A percentile compares a stretch with the other conserved stretches of the same genome.
Evolutionary conservation across 1,140 invertebrate genomes (phyloP).

Genomic region (Oedothorax gibbosus): DNA sequence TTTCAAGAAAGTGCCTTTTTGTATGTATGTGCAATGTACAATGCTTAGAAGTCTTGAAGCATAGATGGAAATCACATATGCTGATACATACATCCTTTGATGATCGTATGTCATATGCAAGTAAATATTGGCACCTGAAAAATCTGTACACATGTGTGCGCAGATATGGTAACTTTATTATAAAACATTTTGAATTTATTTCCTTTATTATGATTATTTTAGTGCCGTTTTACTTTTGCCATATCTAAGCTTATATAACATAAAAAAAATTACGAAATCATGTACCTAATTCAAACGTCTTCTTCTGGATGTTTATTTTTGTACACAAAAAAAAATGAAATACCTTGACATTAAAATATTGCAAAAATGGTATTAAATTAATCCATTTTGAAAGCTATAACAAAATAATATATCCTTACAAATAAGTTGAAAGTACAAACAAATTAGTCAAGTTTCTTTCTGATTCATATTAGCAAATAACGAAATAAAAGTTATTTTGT

Average conservation of each 20-base stretch:
- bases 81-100: no score
- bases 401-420: no score
- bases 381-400: no score
- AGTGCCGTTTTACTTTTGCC: conserved; percentile 37
- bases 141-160: conserved; percentile 18
- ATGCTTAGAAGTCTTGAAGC: conserved; percentile 24
- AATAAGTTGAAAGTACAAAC: no score
- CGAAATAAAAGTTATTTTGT: no score
- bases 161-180: conserved; percentile 27
- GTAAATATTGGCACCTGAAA: no score
- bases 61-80: neutral
- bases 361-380: no score
- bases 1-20: conserved; percentile 35
- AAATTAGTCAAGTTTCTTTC: no score
- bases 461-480: no score
- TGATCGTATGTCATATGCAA: no score
- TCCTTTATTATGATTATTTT: conserved; percentile 29
- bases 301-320: neutral
- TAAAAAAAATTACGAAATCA: neutral
- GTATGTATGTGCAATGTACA: conserved; percentile 24
- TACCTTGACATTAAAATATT: no score
- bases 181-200: conserved; percentile 13
- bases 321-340: no score
- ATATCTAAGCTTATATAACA: conserved; percentile 18
- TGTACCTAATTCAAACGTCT: conserved; percentile 14